Conservation (phyloP, 92 coral and sea anemone genomes). For the Nematostella vectensis region DNA sequence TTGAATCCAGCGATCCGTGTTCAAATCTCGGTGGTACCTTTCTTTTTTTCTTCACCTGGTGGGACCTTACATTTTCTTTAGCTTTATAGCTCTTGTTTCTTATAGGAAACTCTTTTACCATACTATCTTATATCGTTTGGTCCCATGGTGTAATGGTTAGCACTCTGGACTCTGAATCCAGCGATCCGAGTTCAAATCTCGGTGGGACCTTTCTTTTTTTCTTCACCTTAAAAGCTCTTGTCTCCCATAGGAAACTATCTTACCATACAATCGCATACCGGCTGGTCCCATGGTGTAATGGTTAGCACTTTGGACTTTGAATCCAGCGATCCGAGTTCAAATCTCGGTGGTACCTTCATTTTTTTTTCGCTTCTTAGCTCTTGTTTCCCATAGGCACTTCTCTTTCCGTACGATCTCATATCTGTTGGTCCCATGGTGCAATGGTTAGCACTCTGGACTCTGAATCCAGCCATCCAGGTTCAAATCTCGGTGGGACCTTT, state of each 20-base stretch:
- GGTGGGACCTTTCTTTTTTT: constrained; percentile 76
- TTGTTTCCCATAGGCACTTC: too few species aligned
- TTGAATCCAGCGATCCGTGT: too few species aligned
- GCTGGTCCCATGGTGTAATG: constrained; percentile 89
- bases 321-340: constrained; percentile 98
- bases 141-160: constrained; percentile 93
- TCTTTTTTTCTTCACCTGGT: too few species aligned
- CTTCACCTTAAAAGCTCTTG: too few species aligned
- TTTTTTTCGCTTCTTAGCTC: too few species aligned
- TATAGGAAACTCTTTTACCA: too few species aligned
- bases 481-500: constrained; percentile 96
- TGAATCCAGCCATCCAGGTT: constrained; percentile 95
- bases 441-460: constrained; percentile 93
- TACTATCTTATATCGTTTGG: too few species aligned
- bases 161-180: constrained; percentile 92
- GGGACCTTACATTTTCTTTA: too few species aligned
- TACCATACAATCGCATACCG: too few species aligned
- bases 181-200: constrained; percentile 91
- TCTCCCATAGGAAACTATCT: too few species aligned
- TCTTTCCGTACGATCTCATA: too few species aligned
- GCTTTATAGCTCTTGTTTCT: too few species aligned
- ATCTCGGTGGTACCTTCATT: constrained; percentile 97
- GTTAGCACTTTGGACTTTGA: constrained; percentile 96
- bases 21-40: constrained; percentile 96
- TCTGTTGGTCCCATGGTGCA: constrained; percentile 79